Evolutionary conservation across 2,888 invertebrate genomes (phyloP), one percentile per base, ranked within the genome.

Genomic region (Scaptomyza polygonia): DNA sequence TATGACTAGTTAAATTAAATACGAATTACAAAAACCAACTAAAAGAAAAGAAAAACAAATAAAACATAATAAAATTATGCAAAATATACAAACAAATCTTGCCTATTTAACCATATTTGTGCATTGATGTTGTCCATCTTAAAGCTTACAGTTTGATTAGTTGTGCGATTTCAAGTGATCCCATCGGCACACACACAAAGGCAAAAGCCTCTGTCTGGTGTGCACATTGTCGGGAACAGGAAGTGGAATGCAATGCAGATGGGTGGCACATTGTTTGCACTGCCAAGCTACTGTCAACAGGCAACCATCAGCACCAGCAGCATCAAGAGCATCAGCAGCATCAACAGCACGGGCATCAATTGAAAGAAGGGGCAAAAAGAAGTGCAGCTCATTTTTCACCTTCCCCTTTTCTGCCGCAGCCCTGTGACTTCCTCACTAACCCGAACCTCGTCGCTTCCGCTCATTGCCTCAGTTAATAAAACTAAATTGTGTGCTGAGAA

Each of bases 1-100:
- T 89, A 88, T 88, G 89, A 89, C 89, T 89, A 89, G 89, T 89
- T 89, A 89, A 89, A 87, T 89, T 79, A 88, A 89, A 86, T 71
- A 71, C 66, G 78, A 82, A 78, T 86, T 77, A 72, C 70, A 72
- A 61, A 62, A 81, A 68, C 59, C 62, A 67, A 63, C 55, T 68
- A 40, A 27, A 44, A 27, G 67, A 52, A 58, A 56, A 61, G 73
- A 83, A 64, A 77, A 74, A 82, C 66, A 87, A 80, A 78, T 73
- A 84, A 86, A 84, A 76, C 84, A 85, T 88, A 85, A 85, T 85
- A 84, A 76, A 88, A 85, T 85, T 85, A 85, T 85, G 88, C 86
- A 80, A 82, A 85, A 69, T 63, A 81, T n/a, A 27, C 51, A 66
- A 49, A 18, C 36, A 36, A 25, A 3, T 11, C 14, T 14, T 21